Conservation (phyloP, 2,113 vertebrate species). For the Circaetus gallicus region DNA sequence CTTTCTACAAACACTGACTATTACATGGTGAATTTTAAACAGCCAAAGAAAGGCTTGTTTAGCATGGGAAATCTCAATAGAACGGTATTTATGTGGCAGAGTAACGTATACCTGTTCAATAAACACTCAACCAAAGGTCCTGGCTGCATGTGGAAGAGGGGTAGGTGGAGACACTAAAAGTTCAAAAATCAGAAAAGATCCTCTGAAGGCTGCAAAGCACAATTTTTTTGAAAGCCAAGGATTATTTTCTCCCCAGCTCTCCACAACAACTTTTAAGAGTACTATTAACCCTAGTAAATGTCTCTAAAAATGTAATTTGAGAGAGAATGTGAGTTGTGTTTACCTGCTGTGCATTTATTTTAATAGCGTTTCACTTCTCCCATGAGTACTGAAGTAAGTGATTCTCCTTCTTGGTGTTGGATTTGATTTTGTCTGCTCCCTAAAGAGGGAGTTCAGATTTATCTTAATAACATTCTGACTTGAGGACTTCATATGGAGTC, state of each 20-base stretch:
- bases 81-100: not conserved
- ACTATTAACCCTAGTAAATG: not conserved
- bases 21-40: not conserved
- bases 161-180: not conserved
- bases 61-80: not conserved
- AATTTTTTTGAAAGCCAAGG: slow-evolving; percentile 6
- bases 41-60: not conserved
- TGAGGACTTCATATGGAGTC: slow-evolving; percentile 15
- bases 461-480: slow-evolving; percentile 34
- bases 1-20: not conserved
- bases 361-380: not conserved
- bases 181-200: not conserved
- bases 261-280: not conserved
- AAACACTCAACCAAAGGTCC: not conserved
- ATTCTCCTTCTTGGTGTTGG: slow-evolving; percentile 15
- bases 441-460: slow-evolving; percentile 26
- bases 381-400: slow-evolving; percentile 14
- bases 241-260: not conserved
- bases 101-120: not conserved
- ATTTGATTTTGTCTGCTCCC: slow-evolving; percentile 21
- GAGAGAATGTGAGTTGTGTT: slow-evolving; percentile 9
- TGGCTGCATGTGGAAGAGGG: not conserved
- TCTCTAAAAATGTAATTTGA: slow-evolving; percentile 14
- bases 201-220: slow-evolving; percentile 31
- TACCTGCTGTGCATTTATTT: not conserved